Evolutionary conservation across 2,113 vertebrate species (phyloP).

Genomic region (Sylvietta virens): DNA sequence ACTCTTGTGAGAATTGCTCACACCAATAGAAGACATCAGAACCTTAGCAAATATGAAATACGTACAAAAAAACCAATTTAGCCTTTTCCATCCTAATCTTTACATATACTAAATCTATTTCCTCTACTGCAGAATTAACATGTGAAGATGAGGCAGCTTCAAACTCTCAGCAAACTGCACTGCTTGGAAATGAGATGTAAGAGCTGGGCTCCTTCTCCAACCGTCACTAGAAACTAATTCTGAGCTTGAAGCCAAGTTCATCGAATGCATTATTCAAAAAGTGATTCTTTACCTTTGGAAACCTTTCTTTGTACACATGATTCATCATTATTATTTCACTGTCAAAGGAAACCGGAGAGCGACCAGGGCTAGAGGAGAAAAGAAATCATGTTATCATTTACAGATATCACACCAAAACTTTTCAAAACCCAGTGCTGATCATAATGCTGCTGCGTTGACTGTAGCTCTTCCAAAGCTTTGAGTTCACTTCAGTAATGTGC

Average conservation of each 20-base stretch:
- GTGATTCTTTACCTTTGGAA: slow-evolving; percentile 88
- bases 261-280: not conserved
- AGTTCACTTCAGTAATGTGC: not conserved
- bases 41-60: not conserved
- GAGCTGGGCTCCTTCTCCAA: not conserved
- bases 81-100: not conserved
- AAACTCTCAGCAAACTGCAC: not conserved
- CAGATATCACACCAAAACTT: not conserved
- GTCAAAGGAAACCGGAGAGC: slow-evolving; percentile 93
- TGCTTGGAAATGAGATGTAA: not conserved
- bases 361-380: slow-evolving; percentile 84
- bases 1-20: not conserved
- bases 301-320: slow-evolving; percentile 98
- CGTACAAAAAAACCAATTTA: not conserved
- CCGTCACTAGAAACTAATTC: not conserved
- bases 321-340: slow-evolving; percentile 99
- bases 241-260: not conserved
- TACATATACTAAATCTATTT: not conserved
- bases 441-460: not conserved
- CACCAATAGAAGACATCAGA: not conserved
- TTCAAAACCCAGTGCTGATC: not conserved
- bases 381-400: slow-evolving; percentile 5
- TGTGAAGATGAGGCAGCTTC: not conserved
- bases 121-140: not conserved
- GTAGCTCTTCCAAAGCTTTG: not conserved